Evolutionary conservation across 1,140 invertebrate genomes (phyloP).

Genomic region (Drosophila lacertosa): DNA sequence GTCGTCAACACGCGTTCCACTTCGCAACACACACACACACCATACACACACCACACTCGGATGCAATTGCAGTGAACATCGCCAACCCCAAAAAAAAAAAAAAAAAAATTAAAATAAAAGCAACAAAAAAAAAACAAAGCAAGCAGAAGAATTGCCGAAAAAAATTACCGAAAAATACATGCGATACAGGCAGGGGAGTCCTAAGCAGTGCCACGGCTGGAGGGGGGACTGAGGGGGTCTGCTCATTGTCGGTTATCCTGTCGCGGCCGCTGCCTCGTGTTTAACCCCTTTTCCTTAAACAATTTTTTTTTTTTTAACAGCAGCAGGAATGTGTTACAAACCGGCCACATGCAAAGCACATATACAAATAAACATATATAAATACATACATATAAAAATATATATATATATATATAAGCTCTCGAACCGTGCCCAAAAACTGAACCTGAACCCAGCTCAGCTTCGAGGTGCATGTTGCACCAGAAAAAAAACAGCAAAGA

Average conservation of each 20-base stretch:
- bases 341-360: conserved; percentile 35
- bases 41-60: conserved; percentile 49
- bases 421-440: background rate
- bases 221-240: background rate
- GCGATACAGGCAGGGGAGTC: conserved; percentile 31
- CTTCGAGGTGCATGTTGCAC: conserved; percentile 10
- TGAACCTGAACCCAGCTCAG: conserved; percentile 5
- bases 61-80: conserved; percentile 65
- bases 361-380: conserved; percentile 11
- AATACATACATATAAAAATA: conserved; percentile 6
- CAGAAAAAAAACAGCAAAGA: conserved; percentile 28
- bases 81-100: conserved; percentile 64
- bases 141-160: conserved; percentile 60
- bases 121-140: conserved; percentile 32
- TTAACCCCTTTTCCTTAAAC: conserved; percentile 46
- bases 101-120: conserved; percentile 16
- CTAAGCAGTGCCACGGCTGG: background rate
- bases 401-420: background rate
- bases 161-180: conserved; percentile 66
- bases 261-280: conserved; percentile 36
- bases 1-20: conserved; percentile 65
- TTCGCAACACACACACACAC: conserved; percentile 68
- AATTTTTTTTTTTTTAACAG: conserved; percentile 20
- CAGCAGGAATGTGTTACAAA: conserved; percentile 52
- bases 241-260: conserved; percentile 55